Percentiles rank a stretch among this genome's conserved stretches.
Conservation (phyloP, 2,113 vertebrate species). For the Prionailurus bengalensis region DNA sequence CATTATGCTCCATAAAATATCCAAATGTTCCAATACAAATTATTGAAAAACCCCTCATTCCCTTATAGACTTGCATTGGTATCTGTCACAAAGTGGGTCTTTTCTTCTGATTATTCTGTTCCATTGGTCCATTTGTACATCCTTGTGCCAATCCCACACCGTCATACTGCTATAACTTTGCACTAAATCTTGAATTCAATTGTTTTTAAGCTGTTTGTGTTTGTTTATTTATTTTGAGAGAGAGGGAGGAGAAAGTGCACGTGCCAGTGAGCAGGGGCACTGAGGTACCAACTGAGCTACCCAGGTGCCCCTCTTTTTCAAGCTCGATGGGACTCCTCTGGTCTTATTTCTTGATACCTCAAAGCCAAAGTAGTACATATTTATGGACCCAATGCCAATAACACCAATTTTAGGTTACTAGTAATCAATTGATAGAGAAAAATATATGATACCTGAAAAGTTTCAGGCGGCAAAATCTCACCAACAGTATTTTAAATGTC, state of each 20-base stretch:
- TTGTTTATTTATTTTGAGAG: too few species aligned
- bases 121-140: background rate
- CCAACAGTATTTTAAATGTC: slow-evolving; percentile 25
- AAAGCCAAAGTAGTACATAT: background rate
- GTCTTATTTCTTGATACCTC: background rate
- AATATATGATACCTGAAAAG: background rate
- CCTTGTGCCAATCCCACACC: background rate
- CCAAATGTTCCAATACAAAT: background rate
- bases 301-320: background rate
- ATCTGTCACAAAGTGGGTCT: background rate
- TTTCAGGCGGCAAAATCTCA: background rate
- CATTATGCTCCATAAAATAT: slow-evolving; percentile 11
- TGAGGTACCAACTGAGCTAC: too few species aligned
- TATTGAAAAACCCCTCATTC: background rate
- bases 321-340: background rate
- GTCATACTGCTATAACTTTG: background rate
- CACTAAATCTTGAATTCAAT: background rate
- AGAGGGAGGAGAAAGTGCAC: too few species aligned
- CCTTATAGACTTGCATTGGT: background rate
- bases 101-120: background rate
- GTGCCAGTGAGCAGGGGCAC: too few species aligned
- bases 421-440: slow-evolving; percentile 7
- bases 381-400: background rate
- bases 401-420: slow-evolving; percentile 17
- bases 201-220: background rate